Evolutionary conservation across 2,888 invertebrate genomes (phyloP).

Genomic region (Artemia sinica): DNA sequence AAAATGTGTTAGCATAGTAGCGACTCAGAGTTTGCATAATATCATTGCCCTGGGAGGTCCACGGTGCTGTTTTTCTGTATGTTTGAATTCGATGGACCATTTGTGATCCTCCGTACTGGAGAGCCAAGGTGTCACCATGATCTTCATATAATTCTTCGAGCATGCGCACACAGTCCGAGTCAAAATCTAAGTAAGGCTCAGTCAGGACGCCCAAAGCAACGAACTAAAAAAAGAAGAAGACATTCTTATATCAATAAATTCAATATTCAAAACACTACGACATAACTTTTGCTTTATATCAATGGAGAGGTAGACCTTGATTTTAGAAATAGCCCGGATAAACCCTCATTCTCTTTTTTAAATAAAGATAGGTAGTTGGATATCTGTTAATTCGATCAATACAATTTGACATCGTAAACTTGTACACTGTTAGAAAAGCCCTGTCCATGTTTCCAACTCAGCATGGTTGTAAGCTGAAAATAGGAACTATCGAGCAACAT

Average conservation of each 20-base stretch:
- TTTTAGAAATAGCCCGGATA: background rate
- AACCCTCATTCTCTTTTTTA: background rate
- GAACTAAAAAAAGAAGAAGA: constrained; percentile 42
- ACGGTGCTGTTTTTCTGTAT: constrained; percentile 74
- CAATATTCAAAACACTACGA: constrained; percentile 9
- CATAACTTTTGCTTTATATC: constrained; percentile 13
- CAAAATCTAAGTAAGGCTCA: constrained; percentile 58
- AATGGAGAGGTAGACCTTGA: constrained; percentile 16
- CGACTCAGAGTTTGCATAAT: constrained; percentile 95
- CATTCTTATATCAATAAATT: constrained; percentile 19
- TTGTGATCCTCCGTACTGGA: constrained; percentile 96
- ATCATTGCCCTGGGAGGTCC: constrained; percentile 93
- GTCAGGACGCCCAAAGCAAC: constrained; percentile 74
- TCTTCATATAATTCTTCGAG: constrained; percentile 91
- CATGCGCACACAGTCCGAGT: constrained; percentile 83
- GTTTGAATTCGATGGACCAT: constrained; percentile 74
- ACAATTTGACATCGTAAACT: background rate
- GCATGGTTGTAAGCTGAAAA: no score
- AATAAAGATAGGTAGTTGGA: no score
- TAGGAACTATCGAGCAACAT: no score
- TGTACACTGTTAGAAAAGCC: background rate
- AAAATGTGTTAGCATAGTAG: constrained; percentile 91
- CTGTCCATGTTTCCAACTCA: no score
- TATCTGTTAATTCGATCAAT: no score
- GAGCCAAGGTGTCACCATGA: constrained; percentile 86